These are phyloP conservation scores for Corydoras sp. DNA, from an alignment of 2,113 vertebrate species.

Conservation along the genomic window DNA sequence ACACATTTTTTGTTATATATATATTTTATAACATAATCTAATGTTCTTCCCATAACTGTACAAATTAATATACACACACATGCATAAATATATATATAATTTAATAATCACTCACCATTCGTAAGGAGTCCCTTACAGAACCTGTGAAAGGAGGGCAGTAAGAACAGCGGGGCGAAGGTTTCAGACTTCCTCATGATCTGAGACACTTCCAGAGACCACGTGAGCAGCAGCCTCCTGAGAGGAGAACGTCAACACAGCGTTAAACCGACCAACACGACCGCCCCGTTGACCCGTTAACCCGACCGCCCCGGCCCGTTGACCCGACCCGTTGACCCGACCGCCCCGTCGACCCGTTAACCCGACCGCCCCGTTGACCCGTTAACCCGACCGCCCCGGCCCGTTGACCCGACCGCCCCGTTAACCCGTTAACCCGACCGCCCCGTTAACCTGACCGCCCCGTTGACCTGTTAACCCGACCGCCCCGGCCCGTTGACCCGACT, in stretches of 20 bases:
- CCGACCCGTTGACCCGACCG: neutral
- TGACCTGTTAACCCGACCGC: neutral
- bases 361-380: neutral
- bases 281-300: neutral
- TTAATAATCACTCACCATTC: constrained; percentile 73
- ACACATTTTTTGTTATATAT: no score
- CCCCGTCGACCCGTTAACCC: neutral
- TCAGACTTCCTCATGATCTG: constrained; percentile 93
- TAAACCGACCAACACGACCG: neutral
- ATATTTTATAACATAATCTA: no score
- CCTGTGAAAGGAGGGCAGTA: constrained; percentile 87
- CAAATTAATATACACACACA: no score
- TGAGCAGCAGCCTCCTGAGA: constrained; percentile 85
- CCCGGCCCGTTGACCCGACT: no score
- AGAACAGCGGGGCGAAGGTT: constrained; percentile 90
- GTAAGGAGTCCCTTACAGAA: constrained; percentile 92
- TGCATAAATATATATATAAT: no score
- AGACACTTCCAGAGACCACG: constrained; percentile 92
- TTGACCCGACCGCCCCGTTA: no score
- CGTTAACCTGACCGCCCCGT: neutral
- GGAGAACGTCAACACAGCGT: constrained; percentile 8
- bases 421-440: neutral
- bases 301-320: neutral
- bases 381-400: neutral
- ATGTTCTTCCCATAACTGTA: no score